Evolutionary conservation across 2,888 invertebrate genomes (phyloP), one percentile per base, ranked within the genome.

Genomic region (Argynnis bischoffii): DNA sequence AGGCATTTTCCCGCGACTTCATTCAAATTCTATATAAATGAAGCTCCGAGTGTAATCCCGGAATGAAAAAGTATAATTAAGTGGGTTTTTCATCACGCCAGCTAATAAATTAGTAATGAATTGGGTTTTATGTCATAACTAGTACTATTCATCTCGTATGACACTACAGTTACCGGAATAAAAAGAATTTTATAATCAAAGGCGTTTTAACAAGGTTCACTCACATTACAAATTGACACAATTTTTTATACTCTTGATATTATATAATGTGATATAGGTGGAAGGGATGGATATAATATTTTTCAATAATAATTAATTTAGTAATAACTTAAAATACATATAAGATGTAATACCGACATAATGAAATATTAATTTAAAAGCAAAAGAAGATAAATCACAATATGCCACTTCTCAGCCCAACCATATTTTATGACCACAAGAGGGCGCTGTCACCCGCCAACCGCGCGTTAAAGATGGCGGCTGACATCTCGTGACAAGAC

Each of bases 401-500:
- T 67, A 69, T 71, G 64, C 64, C 66, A 64, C 64, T 68, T 66
- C 68, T 68, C 63, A 68, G 61, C 46, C 50, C 57, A 59, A 66
- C 61, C 48, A 67, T 74, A 73, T 71, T 71, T 74, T 63, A 72
- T 74, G 74, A 73, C 75, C 76, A 69, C 74, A 73, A 72, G 74
- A 59, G 74, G 70, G 69, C 72, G 70, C 69, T 67, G 61, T 73
- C 69, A 60, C 69, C 61, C 69, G 65, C 67, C 67, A 57, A 67
- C 67, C 61, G 56, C 55, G 57, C 57, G 53, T 61, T 71, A 73
- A 74, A 75, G 69, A 74, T 75, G 71, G 72, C 67, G 70, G 69
- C 64, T 71, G 73, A 71, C 74, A 69, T 75, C 70, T 75, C 77
- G 76, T 80, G 83, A 80, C 80, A 73, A 74, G 79, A 77, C 79